Evolutionary conservation across 2,113 vertebrate species (phyloP).

Genomic region (Daboia siamensis): DNA sequence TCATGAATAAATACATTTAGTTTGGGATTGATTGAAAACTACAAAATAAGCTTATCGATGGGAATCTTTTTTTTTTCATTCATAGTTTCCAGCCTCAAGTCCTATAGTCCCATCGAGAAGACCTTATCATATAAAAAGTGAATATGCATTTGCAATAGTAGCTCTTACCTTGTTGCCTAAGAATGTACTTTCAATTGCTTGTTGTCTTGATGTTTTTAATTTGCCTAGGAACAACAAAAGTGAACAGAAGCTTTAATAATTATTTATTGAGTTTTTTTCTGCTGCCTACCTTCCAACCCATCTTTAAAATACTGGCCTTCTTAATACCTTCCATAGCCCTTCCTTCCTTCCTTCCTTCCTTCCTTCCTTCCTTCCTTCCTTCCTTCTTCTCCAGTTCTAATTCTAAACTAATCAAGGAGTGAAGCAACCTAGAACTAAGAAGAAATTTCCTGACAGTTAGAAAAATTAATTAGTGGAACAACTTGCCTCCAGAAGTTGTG

Average conservation of each 20-base stretch:
- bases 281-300: not conserved
- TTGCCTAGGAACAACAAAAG: not conserved
- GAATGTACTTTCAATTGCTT: not conserved
- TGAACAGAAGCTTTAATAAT: not conserved
- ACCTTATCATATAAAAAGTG: not conserved
- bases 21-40: not conserved
- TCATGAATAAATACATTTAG: not conserved
- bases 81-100: not conserved
- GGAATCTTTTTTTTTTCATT: not conserved
- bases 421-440: no score
- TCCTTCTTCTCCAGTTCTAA: no score
- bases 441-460: no score
- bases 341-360: not conserved
- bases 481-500: no score
- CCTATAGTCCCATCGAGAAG: not conserved
- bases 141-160: not conserved
- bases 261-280: not conserved
- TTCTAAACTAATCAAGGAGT: no score
- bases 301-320: not conserved
- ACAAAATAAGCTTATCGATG: not conserved
- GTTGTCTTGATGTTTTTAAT: not conserved
- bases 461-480: no score
- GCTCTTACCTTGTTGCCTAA: not conserved
- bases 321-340: not conserved
- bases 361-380: no score